phyloP scores from a whole-genome alignment of 2,797 vertebrate species.

The Protosalanx chinensis region DNA sequence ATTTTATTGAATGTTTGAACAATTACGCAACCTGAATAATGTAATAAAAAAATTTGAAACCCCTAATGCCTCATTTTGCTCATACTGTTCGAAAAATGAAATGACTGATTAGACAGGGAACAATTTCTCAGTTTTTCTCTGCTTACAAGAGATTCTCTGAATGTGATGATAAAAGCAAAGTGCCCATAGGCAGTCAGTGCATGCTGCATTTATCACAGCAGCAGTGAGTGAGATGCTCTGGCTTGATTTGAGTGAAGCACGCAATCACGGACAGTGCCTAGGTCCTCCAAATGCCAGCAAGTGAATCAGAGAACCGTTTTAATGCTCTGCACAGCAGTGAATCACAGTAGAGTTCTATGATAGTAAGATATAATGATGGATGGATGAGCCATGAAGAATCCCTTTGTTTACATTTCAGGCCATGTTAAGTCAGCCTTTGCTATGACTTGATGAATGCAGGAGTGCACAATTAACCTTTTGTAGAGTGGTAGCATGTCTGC shows the following conservation, averaged over 20 bases:
- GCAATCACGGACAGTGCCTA: constrained; percentile 3
- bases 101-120: no score
- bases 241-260: constrained; percentile 3
- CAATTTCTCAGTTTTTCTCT: neutral
- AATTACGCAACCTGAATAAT: constrained; percentile 26
- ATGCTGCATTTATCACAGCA: neutral
- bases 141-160: neutral
- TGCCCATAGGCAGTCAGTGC: neutral
- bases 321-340: neutral
- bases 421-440: neutral
- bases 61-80: neutral
- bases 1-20: constrained; percentile 31
- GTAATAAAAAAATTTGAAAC: constrained; percentile 52
- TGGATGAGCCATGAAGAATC: neutral
- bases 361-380: neutral
- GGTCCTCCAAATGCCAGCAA: neutral
- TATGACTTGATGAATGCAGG: neutral
- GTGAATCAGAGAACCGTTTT: neutral
- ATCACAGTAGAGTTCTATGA: neutral
- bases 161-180: constrained; percentile 11
- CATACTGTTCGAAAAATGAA: no score
- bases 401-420: neutral
- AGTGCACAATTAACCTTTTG: neutral
- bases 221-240: neutral
- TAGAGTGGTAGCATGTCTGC: neutral